Percentiles rank a stretch among this genome's conserved stretches.
These are phyloP conservation scores for Mastacembelus armatus DNA, from an alignment of 2,797 vertebrate species.

Conservation along the genomic window DNA sequence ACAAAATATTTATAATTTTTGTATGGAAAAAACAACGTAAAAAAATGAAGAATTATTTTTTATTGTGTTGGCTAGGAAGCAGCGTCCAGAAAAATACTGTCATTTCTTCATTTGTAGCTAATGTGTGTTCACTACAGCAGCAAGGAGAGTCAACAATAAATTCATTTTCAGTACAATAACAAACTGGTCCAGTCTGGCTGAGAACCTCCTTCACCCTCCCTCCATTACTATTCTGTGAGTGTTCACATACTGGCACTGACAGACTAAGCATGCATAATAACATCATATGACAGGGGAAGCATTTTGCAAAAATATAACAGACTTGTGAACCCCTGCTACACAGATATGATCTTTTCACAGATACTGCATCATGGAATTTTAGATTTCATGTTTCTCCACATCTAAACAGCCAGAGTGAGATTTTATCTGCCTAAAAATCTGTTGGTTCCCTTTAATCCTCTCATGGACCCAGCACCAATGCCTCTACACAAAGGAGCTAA, in stretches of 20 bases:
- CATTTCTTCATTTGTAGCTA: constrained; percentile 94
- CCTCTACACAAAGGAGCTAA: constrained; percentile 52
- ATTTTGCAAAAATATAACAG: constrained; percentile 38
- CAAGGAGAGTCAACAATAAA: constrained; percentile 89
- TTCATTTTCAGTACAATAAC: constrained; percentile 90
- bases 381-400: constrained; percentile 25
- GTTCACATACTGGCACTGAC: constrained; percentile 54
- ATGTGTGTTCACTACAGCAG: constrained; percentile 87
- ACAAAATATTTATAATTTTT: constrained; percentile 93
- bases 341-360: constrained; percentile 7
- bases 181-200: constrained; percentile 81
- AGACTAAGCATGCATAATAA: constrained; percentile 54
- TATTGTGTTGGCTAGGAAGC: constrained; percentile 95
- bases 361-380: constrained; percentile 12
- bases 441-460: constrained; percentile 44
- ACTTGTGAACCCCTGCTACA: constrained; percentile 34
- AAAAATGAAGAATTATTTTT: constrained; percentile 91
- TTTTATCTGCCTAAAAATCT: constrained; percentile 42
- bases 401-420: background rate
- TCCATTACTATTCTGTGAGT: constrained; percentile 63
- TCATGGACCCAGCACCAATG: constrained; percentile 12
- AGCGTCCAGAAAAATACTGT: constrained; percentile 88
- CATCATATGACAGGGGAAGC: constrained; percentile 51
- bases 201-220: constrained; percentile 51
- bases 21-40: constrained; percentile 79